Percentiles rank a stretch among this genome's conserved stretches.
Evolutionary conservation across 2,797 vertebrate species (phyloP).

Genomic region (Vespertilio murinus): DNA sequence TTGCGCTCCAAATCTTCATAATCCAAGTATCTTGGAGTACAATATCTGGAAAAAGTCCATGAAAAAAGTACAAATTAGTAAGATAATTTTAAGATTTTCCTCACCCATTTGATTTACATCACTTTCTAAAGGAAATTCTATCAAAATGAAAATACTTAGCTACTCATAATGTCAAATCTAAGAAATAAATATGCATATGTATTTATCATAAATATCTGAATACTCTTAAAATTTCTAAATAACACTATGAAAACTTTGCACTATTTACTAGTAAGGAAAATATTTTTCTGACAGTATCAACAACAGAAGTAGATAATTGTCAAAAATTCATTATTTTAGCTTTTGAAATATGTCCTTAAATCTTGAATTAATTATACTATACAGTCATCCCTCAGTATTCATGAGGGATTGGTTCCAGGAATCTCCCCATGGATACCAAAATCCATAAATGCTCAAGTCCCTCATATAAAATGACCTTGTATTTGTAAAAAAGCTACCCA

Average conservation of each 20-base stretch:
- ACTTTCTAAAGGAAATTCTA: slow-evolving; percentile 47
- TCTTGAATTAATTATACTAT: slow-evolving; percentile 27
- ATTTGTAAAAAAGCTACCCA: background rate
- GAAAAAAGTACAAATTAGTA: slow-evolving; percentile 53
- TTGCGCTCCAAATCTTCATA: slow-evolving; percentile 98
- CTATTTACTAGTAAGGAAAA: background rate
- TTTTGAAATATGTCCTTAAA: slow-evolving; percentile 48
- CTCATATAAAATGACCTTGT: background rate
- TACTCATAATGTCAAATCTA: slow-evolving; percentile 8
- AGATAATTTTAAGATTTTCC: slow-evolving; percentile 30
- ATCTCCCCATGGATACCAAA: background rate
- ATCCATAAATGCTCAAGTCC: background rate
- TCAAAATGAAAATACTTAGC: slow-evolving; percentile 9
- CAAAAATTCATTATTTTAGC: slow-evolving; percentile 17
- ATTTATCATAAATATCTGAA: background rate
- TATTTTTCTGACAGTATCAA: background rate
- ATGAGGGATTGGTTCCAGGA: background rate
- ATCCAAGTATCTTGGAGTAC: slow-evolving; percentile 94
- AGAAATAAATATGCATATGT: background rate
- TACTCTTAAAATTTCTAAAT: background rate
- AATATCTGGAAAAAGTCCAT: slow-evolving; percentile 88
- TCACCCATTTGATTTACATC: background rate
- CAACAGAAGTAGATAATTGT: background rate
- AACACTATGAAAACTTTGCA: background rate
- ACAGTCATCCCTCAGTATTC: background rate